Base-by-base conservation (phyloP, 2,113 vertebrate species). In the Dendrocopos noguchii region DNA sequence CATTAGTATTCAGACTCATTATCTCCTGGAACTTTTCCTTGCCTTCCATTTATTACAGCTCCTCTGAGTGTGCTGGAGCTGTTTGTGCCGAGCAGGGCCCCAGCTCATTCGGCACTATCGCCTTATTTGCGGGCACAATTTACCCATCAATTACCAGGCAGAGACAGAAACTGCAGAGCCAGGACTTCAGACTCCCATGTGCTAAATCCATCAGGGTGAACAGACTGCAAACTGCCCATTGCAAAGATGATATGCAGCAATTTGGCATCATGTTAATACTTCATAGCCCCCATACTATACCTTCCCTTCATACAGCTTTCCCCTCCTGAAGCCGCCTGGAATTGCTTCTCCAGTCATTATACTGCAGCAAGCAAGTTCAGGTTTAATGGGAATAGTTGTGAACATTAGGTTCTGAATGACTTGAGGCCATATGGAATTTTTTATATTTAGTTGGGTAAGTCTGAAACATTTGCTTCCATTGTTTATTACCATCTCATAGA, bases 171-270 rank as follows among this genome's bases (percentile, higher is more conserved):
- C 20, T 87, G 95, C 95, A 93, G 92, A 95, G 78, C 82, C 90
- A 94, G 81, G 82, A 47, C 79, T 95, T 96, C 92, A 91, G 93
- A 90, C 84, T 93, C 96, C 94, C 95, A 64, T 21, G 82, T 80
- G 96, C 53, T 95, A 87, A 92, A 96, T 97, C 95, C 95, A 81
- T 97, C 91, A 96, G 91, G 90, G 93, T 2, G 78, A 97, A 87
- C 97, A 98, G 97, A 96, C 95, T 97, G 96, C 70, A 97, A 98
- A 97, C 95, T 97, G 96, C 97, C 94, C 95, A 87, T 89, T 95
- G 93, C 96, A 97, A 95, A 96, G 94, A 95, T 20, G 90, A 95
- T 88, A 93, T 46, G 92, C 95, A 75, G 84, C 88, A 92, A 96
- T 96, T 97, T 91, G 93, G 93, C 87, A 94, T 90, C 90, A 72